Evolutionary conservation across 2,797 vertebrate genomes (phyloP).

Genomic region (Merluccius polli): DNA sequence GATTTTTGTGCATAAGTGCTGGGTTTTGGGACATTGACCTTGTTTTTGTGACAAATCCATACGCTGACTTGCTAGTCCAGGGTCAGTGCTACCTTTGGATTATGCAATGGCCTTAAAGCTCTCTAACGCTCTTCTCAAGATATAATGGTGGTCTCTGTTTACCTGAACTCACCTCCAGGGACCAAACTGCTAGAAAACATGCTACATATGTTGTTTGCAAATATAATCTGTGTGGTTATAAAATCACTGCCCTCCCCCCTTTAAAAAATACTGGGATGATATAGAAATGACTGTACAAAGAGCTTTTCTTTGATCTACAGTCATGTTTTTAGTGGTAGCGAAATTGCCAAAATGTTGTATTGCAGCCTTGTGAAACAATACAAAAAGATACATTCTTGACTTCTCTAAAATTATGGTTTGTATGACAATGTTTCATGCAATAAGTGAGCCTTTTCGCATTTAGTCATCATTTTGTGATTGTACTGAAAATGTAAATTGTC

Average conservation of each 20-base stretch:
- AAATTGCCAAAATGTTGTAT: not conserved
- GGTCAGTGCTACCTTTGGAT: not conserved
- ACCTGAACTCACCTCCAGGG: slow-evolving; percentile 21
- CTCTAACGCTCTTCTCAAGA: slow-evolving; percentile 19
- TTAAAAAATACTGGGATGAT: slow-evolving; percentile 9
- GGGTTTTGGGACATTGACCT: not conserved
- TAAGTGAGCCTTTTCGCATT: not conserved
- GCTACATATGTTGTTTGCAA: not conserved
- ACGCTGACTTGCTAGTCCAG: not conserved
- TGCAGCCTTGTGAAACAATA: not conserved
- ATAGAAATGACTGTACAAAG: not conserved
- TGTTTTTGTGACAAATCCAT: not conserved
- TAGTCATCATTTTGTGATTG: not conserved
- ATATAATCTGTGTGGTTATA: slow-evolving; percentile 1
- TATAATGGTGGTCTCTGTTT: slow-evolving; percentile 26
- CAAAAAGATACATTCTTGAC: not conserved
- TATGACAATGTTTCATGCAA: not conserved
- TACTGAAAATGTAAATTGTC: not conserved
- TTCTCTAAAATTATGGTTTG: not conserved
- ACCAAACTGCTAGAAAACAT: not conserved
- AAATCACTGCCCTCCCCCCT: not conserved
- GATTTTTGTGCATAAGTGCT: not conserved
- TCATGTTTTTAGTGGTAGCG: not conserved
- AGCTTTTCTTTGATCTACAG: not conserved
- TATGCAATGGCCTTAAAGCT: slow-evolving; percentile 34